Conservation (phyloP, 2,797 vertebrate genomes). For the Hippoglossus hippoglossus region DNA sequence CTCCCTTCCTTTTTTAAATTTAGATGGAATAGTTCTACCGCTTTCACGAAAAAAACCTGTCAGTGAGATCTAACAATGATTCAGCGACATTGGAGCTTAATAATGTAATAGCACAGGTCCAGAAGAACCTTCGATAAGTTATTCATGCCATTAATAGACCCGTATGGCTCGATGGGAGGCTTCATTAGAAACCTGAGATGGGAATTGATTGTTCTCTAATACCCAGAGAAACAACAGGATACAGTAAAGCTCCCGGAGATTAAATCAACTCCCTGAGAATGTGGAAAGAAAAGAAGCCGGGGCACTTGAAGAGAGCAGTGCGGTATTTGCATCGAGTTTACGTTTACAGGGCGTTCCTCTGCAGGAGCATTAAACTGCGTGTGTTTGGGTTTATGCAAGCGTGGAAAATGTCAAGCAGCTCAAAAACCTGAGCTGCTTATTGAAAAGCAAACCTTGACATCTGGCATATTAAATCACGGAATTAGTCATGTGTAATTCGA, state of each 20-base stretch:
- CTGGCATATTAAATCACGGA: neutral
- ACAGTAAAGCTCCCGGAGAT: constrained; percentile 63
- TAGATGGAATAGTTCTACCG: too few species aligned
- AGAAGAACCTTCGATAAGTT: constrained; percentile 72
- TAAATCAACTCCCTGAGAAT: constrained; percentile 32
- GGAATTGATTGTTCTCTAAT: constrained; percentile 79
- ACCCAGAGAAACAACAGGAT: constrained; percentile 68
- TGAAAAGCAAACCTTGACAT: neutral
- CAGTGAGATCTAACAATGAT: constrained; percentile 10
- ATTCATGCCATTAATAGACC: constrained; percentile 80
- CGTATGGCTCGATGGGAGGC: constrained; percentile 63
- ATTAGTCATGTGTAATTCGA: neutral
- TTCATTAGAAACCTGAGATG: constrained; percentile 78
- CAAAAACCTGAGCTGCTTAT: neutral
- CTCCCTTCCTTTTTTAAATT: too few species aligned
- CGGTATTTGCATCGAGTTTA: neutral
- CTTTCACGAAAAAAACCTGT: neutral
- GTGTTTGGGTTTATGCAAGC: constrained; percentile 6
- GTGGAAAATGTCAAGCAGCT: neutral
- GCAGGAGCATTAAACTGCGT: neutral
- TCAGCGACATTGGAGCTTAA: constrained; percentile 38
- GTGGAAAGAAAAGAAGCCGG: constrained; percentile 20
- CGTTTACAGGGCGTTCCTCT: neutral
- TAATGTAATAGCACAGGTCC: constrained; percentile 43
- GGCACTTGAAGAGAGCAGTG: constrained; percentile 15